Conservation (phyloP, 2,888 invertebrate species). For the Drosophila pseudotakahashii region DNA sequence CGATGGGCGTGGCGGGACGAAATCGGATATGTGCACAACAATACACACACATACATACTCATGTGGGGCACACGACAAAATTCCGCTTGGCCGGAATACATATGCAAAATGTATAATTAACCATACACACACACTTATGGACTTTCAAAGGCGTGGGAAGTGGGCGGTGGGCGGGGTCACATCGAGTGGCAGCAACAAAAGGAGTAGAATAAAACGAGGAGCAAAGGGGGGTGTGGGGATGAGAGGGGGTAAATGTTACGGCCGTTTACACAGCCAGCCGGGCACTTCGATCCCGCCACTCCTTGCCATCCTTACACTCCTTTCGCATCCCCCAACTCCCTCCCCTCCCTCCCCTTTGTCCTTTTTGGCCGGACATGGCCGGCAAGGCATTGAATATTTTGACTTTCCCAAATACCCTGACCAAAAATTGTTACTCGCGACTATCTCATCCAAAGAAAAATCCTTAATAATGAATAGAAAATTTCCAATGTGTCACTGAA, state of each 20-base stretch:
- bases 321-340: background rate
- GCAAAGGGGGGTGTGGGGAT: conserved; percentile 3
- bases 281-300: conserved; percentile 48
- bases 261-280: conserved; percentile 69
- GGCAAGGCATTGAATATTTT: conserved; percentile 55
- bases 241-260: conserved; percentile 71
- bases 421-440: background rate
- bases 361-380: conserved; percentile 35
- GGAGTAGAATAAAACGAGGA: conserved; percentile 16
- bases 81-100: conserved; percentile 17
- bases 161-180: conserved; percentile 14
- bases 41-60: conserved; percentile 17
- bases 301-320: conserved; percentile 22
- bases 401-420: conserved; percentile 40
- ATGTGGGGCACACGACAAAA: conserved; percentile 18
- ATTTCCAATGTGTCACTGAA: too few relatives aligned
- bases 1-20: conserved; percentile 34
- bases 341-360: conserved; percentile 5
- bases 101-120: conserved; percentile 75
- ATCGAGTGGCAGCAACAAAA: conserved; percentile 33
- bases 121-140: conserved; percentile 56
- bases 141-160: conserved; percentile 5
- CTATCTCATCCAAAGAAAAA: too few relatives aligned
- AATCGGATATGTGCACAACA: conserved; percentile 68
- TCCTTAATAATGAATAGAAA: too few relatives aligned